Evolutionary conservation across 2,888 invertebrate genomes (phyloP), one percentile per base, ranked within the genome.

Genomic region (Drosophila eohydei): DNA sequence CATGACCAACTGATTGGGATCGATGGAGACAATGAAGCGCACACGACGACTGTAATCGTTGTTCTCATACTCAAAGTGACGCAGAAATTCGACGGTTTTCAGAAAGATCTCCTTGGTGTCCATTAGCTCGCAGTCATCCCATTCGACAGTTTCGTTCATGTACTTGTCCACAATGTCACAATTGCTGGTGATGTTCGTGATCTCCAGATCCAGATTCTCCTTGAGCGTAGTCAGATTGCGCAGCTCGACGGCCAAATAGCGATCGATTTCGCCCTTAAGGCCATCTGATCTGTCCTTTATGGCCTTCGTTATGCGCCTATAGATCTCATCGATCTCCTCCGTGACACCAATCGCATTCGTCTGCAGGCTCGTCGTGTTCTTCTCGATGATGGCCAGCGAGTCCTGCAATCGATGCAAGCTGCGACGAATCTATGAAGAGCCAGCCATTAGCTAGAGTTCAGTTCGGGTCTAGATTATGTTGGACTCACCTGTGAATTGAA

Each of bases 151-250:
- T 83, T 97, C 97, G 90, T 96, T 97, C 94, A 98, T 97, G 92
- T 98, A 97, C 92, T 98, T 98, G 93, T 99, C 98, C 56, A 98
- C 97, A 91, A 98, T 94, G 93, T 99, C 98, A 94, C 98, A 98
- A 93, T 99, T 99, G 92, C 98, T 98, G 91, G 96, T 95, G 90
- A 99, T 98, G 93, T 99, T 99, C 81, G 96, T 95, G 91, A 98
- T 96, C 94, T 99, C 99, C 92, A 96, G 95, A 92, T 98, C 98
- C 86, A 99, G 94, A 93, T 98, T 98, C 93, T 98, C 98, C 93
- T 98, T 98, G 58, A 98, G 94, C 79, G 96, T 95, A 64, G 96
- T 96, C 72, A 98, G 94, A 89, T 96, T 96, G 85, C 97, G 95
- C 89, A 97, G 94, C 94, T 99, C 99, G 38, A 96, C 96, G 62